Base-by-base conservation (phyloP, 2,888 invertebrate species). In the Apodemia mormo region DNA sequence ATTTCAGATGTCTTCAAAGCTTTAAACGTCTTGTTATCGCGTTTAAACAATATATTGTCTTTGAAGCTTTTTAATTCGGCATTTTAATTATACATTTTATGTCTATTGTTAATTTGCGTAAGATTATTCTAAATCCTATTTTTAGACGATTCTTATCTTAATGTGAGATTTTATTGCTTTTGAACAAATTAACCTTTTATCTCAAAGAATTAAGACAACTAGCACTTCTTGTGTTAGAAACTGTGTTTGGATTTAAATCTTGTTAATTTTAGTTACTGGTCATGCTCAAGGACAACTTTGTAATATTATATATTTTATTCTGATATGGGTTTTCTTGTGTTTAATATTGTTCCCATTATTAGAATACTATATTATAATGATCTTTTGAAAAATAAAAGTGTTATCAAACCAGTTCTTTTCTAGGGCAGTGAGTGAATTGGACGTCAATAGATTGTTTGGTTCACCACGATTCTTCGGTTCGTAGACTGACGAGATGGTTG, bases 1-100 rank as follows among this genome's bases (percentile, higher is more conserved):
- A 73, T 77, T 78, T 76, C 74, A 72, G 73, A 72, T 73, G 73
- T 75, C 75, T 76, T 74, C 73, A 72, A 71, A 74, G 73, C 68
- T 72, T 73, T 72, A 73, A 73, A 73, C 67, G 73, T 72, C 56
- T 67, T 65, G 72, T 73, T 74, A 73, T 74, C 72, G 54, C 58
- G 66, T 67, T 69, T 68, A 61, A 67, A 64, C 71, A 70, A 71
- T 69, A 54, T 65, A 68, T 69, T 65, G 68, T 40, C 65, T 65
- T 69, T 61, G 61, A 65, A 52, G 65, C 49, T 64, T 45, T 52
- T 68, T 65, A 54, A 65, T 69, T 69, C 29, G 8, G 65, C 69
- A 68, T 65, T 68, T 70, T 52, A 68, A 65, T 70, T 52, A 70
- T 61, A 43, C 54, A 6, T 66, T 58, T 66, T 58, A 14, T 45